phyloP scores from a whole-genome alignment of 1,140 invertebrate species.

The Babylonia areolata region DNA sequence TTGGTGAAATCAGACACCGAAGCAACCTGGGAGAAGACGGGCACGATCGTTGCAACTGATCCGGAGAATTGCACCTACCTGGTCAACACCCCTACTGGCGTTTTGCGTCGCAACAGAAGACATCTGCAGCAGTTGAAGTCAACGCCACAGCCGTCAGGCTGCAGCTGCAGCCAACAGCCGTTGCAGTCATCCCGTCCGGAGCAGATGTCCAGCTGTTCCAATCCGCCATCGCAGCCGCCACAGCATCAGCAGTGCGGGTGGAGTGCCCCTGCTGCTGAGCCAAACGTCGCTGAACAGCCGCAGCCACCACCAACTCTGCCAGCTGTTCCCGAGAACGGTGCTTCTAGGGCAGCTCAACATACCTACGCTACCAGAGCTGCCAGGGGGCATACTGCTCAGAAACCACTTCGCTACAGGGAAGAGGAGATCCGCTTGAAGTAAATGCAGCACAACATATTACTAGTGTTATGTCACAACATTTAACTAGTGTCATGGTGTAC shows the following conservation, averaged over 20 bases:
- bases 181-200: not conserved
- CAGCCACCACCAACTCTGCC: not conserved
- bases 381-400: not conserved
- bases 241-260: not conserved
- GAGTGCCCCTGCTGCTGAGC: too few relatives aligned
- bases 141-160: not conserved
- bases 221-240: not conserved
- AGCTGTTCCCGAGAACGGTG: too few relatives aligned
- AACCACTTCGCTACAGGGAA: not conserved
- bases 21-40: not conserved
- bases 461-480: too few relatives aligned
- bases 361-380: not conserved
- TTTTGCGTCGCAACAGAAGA: not conserved
- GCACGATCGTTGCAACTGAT: not conserved
- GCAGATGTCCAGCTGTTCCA: not conserved
- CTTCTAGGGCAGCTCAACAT: too few relatives aligned
- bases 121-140: not conserved
- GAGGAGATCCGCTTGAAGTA: too few relatives aligned
- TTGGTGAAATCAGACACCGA: not conserved
- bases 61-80: slow-evolving; percentile 13
- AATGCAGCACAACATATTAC: too few relatives aligned
- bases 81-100: slow-evolving; percentile 12
- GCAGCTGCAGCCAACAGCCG: not conserved
- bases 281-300: too few relatives aligned
- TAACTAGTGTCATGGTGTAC: too few relatives aligned